These are phyloP conservation scores for Hedya salicella DNA, from an alignment of 2,888 invertebrate species.

Conservation along the genomic window DNA sequence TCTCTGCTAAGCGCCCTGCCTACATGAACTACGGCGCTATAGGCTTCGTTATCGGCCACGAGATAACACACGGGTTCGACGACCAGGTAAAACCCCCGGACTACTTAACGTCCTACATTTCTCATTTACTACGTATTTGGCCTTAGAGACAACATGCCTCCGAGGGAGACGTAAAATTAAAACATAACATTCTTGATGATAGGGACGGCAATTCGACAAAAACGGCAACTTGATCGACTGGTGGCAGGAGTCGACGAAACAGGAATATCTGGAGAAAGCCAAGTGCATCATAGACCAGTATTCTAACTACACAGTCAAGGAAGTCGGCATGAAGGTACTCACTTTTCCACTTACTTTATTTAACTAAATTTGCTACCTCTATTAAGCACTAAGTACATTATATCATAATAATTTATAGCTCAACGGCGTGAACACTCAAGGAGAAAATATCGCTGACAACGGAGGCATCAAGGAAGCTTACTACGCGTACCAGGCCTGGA, in stretches of 20 bases:
- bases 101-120: no score
- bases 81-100: conserved; percentile 86
- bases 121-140: no score
- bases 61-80: conserved; percentile 96
- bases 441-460: conserved; percentile 98
- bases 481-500: conserved; percentile 92
- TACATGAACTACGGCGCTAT: conserved; percentile 97
- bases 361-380: background rate
- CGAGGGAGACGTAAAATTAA: no score
- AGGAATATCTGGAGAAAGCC: conserved; percentile 92
- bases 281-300: conserved; percentile 97
- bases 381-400: background rate
- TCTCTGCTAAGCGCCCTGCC: conserved; percentile 93
- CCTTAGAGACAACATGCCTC: no score
- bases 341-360: conserved; percentile 47
- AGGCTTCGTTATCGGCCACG: conserved; percentile 96
- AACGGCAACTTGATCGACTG: conserved; percentile 96
- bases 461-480: conserved; percentile 97
- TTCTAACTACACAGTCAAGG: conserved; percentile 93
- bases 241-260: conserved; percentile 95
- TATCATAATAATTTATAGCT: conserved; percentile 83
- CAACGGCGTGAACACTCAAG: conserved; percentile 96
- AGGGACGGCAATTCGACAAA: conserved; percentile 96
- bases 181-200: conserved; percentile 43
- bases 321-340: conserved; percentile 89